Conservation (phyloP, 2,797 vertebrate genomes). For the Cyclopterus lumpus region DNA sequence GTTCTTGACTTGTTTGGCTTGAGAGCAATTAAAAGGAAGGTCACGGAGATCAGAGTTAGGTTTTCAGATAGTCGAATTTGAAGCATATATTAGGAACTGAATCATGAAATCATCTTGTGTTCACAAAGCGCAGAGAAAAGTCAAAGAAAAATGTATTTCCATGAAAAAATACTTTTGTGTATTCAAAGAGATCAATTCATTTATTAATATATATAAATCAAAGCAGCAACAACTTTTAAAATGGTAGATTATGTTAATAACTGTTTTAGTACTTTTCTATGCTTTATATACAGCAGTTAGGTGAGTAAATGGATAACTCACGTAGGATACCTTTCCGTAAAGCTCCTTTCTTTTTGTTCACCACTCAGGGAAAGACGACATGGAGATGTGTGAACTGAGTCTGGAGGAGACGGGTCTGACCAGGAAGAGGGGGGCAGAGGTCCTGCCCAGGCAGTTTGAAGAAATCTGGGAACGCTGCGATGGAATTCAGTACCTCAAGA, state of each 20-base stretch:
- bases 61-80: background rate
- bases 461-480: constrained; percentile 99
- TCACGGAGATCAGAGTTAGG: background rate
- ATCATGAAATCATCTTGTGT: background rate
- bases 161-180: background rate
- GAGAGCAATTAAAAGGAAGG: background rate
- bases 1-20: background rate
- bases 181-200: too few species aligned
- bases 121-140: background rate
- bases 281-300: background rate
- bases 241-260: background rate
- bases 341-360: background rate
- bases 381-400: constrained; percentile 99
- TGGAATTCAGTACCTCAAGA: constrained; percentile 96
- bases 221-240: background rate
- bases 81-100: background rate
- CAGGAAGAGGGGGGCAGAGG: constrained; percentile 95
- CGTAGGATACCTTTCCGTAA: background rate
- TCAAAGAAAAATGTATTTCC: background rate
- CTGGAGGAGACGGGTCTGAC: constrained; percentile 98
- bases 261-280: background rate
- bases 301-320: background rate
- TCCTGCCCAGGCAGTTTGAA: constrained; percentile 95
- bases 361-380: constrained; percentile 94
- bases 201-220: background rate